phyloP scores from a whole-genome alignment of 2,888 invertebrate species.

The Horisme vitalbata region DNA sequence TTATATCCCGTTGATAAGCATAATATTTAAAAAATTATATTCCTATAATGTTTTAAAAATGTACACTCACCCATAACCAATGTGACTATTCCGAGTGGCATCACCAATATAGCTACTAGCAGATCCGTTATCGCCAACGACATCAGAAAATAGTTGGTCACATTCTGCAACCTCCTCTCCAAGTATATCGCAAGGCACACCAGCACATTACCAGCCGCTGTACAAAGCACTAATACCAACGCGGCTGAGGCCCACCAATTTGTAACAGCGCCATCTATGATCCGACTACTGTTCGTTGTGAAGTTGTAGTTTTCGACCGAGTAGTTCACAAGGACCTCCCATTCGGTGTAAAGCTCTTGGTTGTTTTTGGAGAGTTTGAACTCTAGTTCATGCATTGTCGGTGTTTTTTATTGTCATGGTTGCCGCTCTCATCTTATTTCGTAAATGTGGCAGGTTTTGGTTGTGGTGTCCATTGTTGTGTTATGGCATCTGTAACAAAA shows the following conservation, averaged over 20 bases:
- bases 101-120: conserved; percentile 96
- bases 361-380: conserved; percentile 37
- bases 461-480: conserved; percentile 50
- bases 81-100: conserved; percentile 95
- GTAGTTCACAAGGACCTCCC: conserved; percentile 41
- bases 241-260: conserved; percentile 94
- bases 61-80: conserved; percentile 92
- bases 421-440: conserved; percentile 71
- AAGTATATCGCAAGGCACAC: conserved; percentile 96
- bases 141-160: conserved; percentile 98
- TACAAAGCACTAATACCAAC: conserved; percentile 90
- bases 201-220: conserved; percentile 95
- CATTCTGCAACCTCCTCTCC: conserved; percentile 96
- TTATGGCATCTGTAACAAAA: conserved; percentile 59
- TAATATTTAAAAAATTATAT: too few relatives aligned
- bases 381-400: conserved; percentile 69
- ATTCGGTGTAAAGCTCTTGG: conserved; percentile 36
- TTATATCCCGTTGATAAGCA: too few relatives aligned
- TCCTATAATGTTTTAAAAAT: too few relatives aligned
- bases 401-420: conserved; percentile 59
- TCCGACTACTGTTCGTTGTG: conserved; percentile 40
- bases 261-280: conserved; percentile 52
- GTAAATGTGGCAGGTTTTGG: conserved; percentile 61
- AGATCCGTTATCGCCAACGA: conserved; percentile 97
- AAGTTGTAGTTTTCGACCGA: conserved; percentile 44